phyloP scores from a whole-genome alignment of 2,113 vertebrate genomes.

The Odontophorus gujanensis region DNA sequence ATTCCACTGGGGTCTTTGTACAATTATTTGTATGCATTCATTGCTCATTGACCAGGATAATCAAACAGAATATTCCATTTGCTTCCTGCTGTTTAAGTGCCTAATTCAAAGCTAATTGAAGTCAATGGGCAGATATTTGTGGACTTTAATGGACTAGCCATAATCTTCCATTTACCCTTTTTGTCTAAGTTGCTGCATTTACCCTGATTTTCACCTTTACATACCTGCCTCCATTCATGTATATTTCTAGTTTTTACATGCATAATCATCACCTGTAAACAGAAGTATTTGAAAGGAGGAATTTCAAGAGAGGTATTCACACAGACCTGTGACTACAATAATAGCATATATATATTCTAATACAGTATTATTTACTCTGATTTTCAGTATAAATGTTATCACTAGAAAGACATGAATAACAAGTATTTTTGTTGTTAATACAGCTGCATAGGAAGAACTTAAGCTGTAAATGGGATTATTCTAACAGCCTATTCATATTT shows the following conservation, averaged over 20 bases:
- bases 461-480: not conserved
- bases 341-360: not conserved
- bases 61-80: conserved; percentile 71
- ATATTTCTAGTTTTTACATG: not conserved
- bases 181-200: conserved; percentile 49
- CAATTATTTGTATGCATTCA: conserved; percentile 46
- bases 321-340: not conserved
- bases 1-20: not conserved
- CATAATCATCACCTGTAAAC: not conserved
- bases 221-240: not conserved
- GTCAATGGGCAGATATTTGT: conserved; percentile 64
- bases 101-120: conserved; percentile 72
- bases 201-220: conserved; percentile 11
- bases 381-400: not conserved
- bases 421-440: not conserved
- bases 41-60: conserved; percentile 70
- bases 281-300: conserved; percentile 18
- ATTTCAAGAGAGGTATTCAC: conserved; percentile 15
- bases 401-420: not conserved
- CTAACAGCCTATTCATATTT: not conserved
- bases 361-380: not conserved
- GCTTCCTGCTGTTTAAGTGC: conserved; percentile 66
- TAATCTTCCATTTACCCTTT: conserved; percentile 38
- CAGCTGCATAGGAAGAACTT: not conserved
- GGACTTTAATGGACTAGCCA: conserved; percentile 54